Base-by-base conservation (phyloP, 1,140 invertebrate species). In the Alviniconcha marisindica region DNA sequence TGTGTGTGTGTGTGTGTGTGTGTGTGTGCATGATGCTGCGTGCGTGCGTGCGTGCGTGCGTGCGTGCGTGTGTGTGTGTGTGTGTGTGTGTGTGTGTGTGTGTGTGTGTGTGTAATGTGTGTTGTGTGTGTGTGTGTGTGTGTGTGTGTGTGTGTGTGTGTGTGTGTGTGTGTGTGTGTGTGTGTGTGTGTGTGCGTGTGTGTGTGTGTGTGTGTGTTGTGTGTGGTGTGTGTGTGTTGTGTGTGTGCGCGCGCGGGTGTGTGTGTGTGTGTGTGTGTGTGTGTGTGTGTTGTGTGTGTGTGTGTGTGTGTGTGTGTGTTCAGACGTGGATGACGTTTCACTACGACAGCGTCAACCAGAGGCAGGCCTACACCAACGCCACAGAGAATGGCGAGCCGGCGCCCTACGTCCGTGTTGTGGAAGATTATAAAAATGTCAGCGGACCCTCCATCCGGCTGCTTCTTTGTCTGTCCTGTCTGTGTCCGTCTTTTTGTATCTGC, bases 311-410 rank as follows among this genome's bases (percentile, higher is more conserved):
- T 71, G 28, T 71, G 36, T 74, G 71, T 74, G 71, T 74, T 33
- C 36, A 74, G 71, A 74, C 71, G 24, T 74, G 71, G 71, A 42
- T 44, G 36, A 44, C 40, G 21, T 24, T 74, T 18, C 38, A 74
- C 38, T 74, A 74, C 71, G 71, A 74, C 38, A 40, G 71, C 24
- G 21, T 21, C 38, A 40, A 74, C 38, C 71, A 74, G 71, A 74
- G 36, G 10, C 15, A 21, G 36, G 71, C 71, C 38, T 74, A 42
- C 38, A 74, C 71, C 14, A 38, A 74, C 4, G 40, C 42, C 36
- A 74, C 12, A 7, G 24, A 42, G 36, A 38, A 74, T n/a, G 71
- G 24, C 18, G 21, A n/a, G 21, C 36, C 71, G 14, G 21, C 36
- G 7, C 24, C 4, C 40, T 40, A 42, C 24, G 21, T 42, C 7